Percentiles rank a stretch among this genome's conserved stretches.
These are phyloP conservation scores for Tenrec ecaudatus DNA, from an alignment of 2,113 vertebrate genomes.

Conservation along the genomic window DNA sequence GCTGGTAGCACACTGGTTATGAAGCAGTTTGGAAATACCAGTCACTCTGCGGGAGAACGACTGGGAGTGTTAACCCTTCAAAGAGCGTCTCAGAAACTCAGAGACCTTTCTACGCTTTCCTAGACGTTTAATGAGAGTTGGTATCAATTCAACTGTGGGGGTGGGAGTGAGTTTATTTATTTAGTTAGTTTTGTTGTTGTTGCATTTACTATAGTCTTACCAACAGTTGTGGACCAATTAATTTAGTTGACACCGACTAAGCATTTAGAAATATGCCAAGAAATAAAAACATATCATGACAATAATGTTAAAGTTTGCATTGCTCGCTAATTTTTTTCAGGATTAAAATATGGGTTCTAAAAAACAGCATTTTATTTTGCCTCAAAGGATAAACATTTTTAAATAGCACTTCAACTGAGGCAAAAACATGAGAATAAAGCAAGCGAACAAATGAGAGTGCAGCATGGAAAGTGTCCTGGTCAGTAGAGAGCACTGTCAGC, in stretches of 20 bases:
- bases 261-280: not conserved
- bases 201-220: too few species aligned
- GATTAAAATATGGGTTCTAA: not conserved
- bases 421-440: not conserved
- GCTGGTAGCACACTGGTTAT: not conserved
- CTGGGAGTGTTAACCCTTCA: too few species aligned
- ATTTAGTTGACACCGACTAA: not conserved
- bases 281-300: not conserved
- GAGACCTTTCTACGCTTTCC: too few species aligned
- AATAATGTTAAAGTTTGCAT: not conserved
- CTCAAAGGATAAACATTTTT: not conserved
- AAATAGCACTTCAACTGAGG: not conserved
- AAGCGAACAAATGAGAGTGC: not conserved
- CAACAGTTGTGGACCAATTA: not conserved
- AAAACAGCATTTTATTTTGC: not conserved
- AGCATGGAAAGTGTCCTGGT: not conserved
- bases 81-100: too few species aligned
- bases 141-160: too few species aligned
- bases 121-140: too few species aligned
- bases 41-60: too few species aligned
- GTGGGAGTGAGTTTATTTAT: too few species aligned
- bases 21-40: not conserved
- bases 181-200: too few species aligned
- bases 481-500: not conserved
- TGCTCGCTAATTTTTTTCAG: not conserved